Conservation (phyloP, 2,797 vertebrate species). For the Acipenser ruthenus region DNA sequence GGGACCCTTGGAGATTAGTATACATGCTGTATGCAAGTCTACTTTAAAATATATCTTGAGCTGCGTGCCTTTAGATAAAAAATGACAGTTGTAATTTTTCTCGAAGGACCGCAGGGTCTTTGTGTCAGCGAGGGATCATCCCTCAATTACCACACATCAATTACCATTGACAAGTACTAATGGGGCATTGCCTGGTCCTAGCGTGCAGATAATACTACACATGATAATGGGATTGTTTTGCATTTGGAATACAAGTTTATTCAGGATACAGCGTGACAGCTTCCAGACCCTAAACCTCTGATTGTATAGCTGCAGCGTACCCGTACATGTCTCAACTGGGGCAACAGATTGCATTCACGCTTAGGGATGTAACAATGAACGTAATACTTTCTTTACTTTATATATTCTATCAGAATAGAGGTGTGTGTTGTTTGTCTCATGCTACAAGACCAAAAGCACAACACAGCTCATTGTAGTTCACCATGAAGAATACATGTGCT, state of each 20-base stretch:
- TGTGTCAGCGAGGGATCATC: constrained; percentile 36
- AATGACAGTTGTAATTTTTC: constrained; percentile 64
- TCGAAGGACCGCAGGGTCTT: constrained; percentile 40
- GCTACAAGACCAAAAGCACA: too few relatives aligned
- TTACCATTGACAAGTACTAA: constrained; percentile 56
- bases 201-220: constrained; percentile 45
- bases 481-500: too few relatives aligned
- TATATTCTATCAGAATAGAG: too few relatives aligned
- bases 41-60: constrained; percentile 37
- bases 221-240: constrained; percentile 50
- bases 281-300: not conserved
- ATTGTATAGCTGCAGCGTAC: too few relatives aligned
- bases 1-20: constrained; percentile 27
- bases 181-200: constrained; percentile 33
- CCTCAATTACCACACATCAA: constrained; percentile 54
- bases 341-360: too few relatives aligned
- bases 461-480: too few relatives aligned
- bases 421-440: too few relatives aligned
- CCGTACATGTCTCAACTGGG: too few relatives aligned
- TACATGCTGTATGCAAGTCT: constrained; percentile 30
- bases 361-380: too few relatives aligned
- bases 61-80: constrained; percentile 46
- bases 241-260: constrained; percentile 22
- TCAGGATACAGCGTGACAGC: not conserved
- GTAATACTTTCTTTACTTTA: too few relatives aligned